Base-by-base conservation (phyloP, 2,888 invertebrate genomes). In the Cryptocheilus praepositus region DNA sequence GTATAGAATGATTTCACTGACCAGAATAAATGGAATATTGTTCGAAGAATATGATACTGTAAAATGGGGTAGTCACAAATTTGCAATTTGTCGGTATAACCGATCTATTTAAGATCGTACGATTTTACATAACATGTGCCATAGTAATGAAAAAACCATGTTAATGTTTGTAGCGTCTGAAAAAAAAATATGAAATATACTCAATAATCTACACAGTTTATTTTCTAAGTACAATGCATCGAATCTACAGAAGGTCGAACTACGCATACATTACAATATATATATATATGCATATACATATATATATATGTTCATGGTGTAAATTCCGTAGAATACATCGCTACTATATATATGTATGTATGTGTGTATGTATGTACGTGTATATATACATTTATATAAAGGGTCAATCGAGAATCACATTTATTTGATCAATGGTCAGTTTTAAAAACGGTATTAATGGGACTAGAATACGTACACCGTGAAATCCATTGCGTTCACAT, bases 271-370 rank as follows among this genome's bases (percentile, higher is more conserved):
- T 66, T 64, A 22, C n/a, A 46, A 58, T 61, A 67, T 70, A 65
- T 74, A 76, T 74, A 79, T 61, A 69, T 65, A 70, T n/a, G n/a
- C n/a, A n/a, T 44, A 36, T 60, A 58, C 59, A 67, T 72, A 65
- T 73, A 76, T 73, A 79, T 61, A 69, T 65, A 70, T 54, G 28
- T 21, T 15, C 16, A 25, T 25, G 25, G 73, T 78, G 72, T 80
- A 75, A 76, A 76, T 76, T 77, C 70, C 70, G 76, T 76, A 78
- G 74, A 77, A 76, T 79, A 77, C 18, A 62, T 59, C 19, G 11
- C 28, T 25, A 59, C 46, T 77, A 77, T 75, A 74, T 75, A 74
- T 74, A 76, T 61, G 67, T 65, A 70, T 45, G 36, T 61, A 58
- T 28, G 74, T 74, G 43, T 56, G 11, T 36, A 36, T 36, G 13